Percentiles rank a stretch among this genome's conserved stretches.
These are phyloP conservation scores for Cryptus viduatorius DNA, from an alignment of 2,888 invertebrate species.

Conservation along the genomic window DNA sequence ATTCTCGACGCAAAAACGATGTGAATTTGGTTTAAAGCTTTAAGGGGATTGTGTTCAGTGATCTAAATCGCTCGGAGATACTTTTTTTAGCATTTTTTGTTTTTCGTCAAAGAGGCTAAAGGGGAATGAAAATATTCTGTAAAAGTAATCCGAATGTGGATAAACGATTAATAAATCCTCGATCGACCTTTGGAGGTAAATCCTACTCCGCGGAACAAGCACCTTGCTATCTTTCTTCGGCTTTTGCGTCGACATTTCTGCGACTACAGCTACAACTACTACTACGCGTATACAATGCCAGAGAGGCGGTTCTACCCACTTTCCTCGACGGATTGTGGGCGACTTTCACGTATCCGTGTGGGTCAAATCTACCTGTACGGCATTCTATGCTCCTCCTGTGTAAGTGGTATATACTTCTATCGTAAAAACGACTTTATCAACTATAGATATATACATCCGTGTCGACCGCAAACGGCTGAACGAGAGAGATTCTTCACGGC, in stretches of 20 bases:
- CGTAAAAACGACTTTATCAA: neutral
- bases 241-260: slow-evolving; percentile 29
- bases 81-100: neutral
- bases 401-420: neutral
- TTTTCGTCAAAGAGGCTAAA: neutral
- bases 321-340: slow-evolving; percentile 38
- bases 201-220: slow-evolving; percentile 20
- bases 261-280: slow-evolving; percentile 7
- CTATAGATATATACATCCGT: neutral
- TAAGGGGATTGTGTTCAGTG: neutral
- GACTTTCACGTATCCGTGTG: slow-evolving; percentile 49
- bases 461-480: neutral
- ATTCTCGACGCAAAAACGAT: neutral
- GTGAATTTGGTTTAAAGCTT: neutral
- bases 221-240: slow-evolving; percentile 44
- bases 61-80: neutral
- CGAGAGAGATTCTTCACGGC: slow-evolving; percentile 16
- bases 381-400: slow-evolving; percentile 5
- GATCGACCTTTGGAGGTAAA: slow-evolving; percentile 47
- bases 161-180: slow-evolving; percentile 48
- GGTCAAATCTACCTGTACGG: slow-evolving; percentile 38
- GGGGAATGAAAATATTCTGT: neutral
- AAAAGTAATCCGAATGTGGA: slow-evolving; percentile 16
- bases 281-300: slow-evolving; percentile 1
- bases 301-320: slow-evolving; percentile 39